A percentile compares a stretch with the other conserved stretches of the same genome.
These are phyloP conservation scores for Carassius auratus DNA, from an alignment of 2,113 vertebrate genomes.

Conservation along the genomic window DNA sequence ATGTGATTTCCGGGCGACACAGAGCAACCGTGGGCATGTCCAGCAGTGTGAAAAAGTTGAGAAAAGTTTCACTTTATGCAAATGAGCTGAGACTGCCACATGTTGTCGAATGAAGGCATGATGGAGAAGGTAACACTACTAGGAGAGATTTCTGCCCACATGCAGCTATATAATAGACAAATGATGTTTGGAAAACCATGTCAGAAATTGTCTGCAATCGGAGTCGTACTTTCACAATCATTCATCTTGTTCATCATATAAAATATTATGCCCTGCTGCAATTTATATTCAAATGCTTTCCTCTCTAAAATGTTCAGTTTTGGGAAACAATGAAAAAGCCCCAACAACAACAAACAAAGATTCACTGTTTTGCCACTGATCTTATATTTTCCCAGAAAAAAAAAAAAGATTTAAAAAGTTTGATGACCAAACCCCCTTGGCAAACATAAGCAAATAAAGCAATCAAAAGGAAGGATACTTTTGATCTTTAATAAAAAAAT, in stretches of 20 bases:
- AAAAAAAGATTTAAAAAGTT: not conserved
- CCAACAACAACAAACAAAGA: not conserved
- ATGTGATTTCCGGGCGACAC: not conserved
- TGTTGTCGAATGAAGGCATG: constrained; percentile 1
- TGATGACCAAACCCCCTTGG: not conserved
- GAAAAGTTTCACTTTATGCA: constrained; percentile 6
- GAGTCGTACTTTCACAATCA: not conserved
- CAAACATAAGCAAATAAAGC: no score
- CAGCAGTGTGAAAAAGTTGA: not conserved
- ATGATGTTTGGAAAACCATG: not conserved
- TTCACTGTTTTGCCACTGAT: not conserved
- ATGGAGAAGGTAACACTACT: not conserved
- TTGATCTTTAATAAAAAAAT: no score
- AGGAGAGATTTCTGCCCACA: not conserved
- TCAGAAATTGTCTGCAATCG: not conserved
- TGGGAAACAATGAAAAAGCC: not conserved
- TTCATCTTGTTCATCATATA: constrained; percentile 22
- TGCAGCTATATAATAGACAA: not conserved
- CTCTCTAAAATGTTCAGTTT: not conserved
- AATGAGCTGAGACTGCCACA: not conserved
- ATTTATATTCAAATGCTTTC: constrained; percentile 16
- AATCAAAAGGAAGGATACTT: no score
- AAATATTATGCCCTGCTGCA: not conserved
- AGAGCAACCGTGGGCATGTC: not conserved
- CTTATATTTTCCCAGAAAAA: not conserved